Evolutionary conservation across 2,797 vertebrate genomes (phyloP).

Genomic region (Onychomys torridus): DNA sequence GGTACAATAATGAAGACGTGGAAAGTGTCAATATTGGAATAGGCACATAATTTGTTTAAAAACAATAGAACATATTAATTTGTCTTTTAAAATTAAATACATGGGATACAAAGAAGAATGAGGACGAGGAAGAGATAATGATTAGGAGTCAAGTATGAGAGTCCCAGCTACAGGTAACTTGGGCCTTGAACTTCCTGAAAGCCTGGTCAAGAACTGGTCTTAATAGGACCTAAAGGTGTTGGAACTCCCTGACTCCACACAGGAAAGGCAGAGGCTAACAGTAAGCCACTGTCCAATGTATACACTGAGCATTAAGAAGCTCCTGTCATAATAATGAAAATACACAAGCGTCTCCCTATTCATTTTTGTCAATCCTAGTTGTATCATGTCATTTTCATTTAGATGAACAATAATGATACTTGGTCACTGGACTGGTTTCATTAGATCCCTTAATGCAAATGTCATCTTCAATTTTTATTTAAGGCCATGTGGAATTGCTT

Average conservation of each 20-base stretch:
- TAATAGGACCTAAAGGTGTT: not conserved
- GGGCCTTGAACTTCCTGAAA: not conserved
- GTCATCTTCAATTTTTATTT: conserved; percentile 61
- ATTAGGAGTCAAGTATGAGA: not conserved
- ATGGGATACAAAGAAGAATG: not conserved
- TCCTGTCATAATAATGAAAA: not conserved
- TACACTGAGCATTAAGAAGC: conserved; percentile 47
- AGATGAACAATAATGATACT: conserved; percentile 35
- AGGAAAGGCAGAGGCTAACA: not conserved
- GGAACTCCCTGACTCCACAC: not conserved
- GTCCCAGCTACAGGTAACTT: not conserved
- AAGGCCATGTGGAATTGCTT: conserved; percentile 61
- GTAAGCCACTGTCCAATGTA: not conserved
- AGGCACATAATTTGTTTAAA: conserved; percentile 4
- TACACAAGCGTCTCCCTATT: not conserved
- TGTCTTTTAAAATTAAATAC: not conserved
- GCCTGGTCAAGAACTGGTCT: not conserved
- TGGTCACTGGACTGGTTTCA: not conserved
- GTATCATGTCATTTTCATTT: conserved; percentile 68
- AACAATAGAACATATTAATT: conserved; percentile 5
- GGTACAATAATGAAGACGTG: not conserved
- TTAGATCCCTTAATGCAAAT: conserved; percentile 51
- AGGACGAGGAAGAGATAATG: not conserved
- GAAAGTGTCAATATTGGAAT: not conserved
- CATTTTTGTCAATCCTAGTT: not conserved